Evolutionary conservation across 2,797 vertebrate genomes (phyloP), one percentile per base, ranked within the genome.

Genomic region (Oceanodroma leucorhoa): DNA sequence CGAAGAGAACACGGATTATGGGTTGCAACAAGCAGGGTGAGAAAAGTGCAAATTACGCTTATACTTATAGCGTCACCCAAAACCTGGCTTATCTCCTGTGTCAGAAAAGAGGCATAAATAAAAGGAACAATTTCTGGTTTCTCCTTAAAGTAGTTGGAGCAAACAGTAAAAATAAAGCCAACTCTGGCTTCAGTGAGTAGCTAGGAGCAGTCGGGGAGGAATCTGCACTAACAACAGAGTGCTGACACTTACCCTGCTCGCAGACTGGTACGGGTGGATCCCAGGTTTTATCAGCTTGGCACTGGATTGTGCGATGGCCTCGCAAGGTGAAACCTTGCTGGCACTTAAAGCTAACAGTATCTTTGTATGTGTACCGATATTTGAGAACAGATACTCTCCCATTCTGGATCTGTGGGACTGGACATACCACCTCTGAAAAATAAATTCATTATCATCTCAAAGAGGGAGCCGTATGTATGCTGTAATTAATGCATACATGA

Each of bases 291-390:
- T 97, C 57, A 0, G 85, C 94, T 18, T 43, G 97, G 90, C 98
- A 98, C 89, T 91, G 97, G 54, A 95, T 95, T 11, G 55, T 93
- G 54, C 6, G 32, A 17, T 94, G 95, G 84, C 98, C 98, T 71
- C 95, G 88, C 79, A 98, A 66, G 24, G 81, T 95, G 54, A 98
- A 98, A 11, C 97, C 97, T 4, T 93, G 46, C 9, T 3, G 87
- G 93, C 98, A 98, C 69, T 46, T 54, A 34, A 97, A 53, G 50
- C 67, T 96, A 22, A 98, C 66, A 0, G 71, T 72, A 9, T 95
- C 89, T 18, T 91, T 55, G n/a, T 93, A 92, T 2, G 54, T 83
- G 84, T 97, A 97, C 53, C 2, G 81, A 22, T 61, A 11, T 55
- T 65, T 94, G 11, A 2, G n/a, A 53, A 6, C 55, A 38, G 76